phyloP scores from a whole-genome alignment of 2,113 vertebrate species.

The Procavia capensis region DNA sequence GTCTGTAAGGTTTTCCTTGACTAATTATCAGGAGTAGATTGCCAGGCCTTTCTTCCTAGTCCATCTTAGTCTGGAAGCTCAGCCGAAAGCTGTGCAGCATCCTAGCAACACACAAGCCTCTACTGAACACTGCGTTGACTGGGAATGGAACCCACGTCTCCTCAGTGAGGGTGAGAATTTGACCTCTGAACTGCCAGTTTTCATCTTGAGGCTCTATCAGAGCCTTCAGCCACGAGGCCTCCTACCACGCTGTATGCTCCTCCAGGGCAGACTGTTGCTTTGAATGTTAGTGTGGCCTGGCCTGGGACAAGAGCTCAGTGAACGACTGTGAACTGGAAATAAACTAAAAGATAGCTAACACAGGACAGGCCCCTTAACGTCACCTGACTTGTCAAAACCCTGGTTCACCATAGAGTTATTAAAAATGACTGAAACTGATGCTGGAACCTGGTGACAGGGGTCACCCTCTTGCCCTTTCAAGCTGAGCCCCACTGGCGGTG shows the following conservation, averaged over 20 bases:
- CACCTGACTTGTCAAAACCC: conserved; percentile 1
- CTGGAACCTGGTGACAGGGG: conserved; percentile 1
- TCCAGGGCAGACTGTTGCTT: not conserved
- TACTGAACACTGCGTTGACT: too few relatives aligned
- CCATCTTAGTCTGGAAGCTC: too few relatives aligned
- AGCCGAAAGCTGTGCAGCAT: too few relatives aligned
- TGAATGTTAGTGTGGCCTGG: not conserved
- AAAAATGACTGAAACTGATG: conserved; percentile 11
- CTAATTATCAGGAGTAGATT: too few relatives aligned
- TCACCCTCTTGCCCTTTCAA: not conserved
- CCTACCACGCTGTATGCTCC: not conserved
- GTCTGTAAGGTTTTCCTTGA: too few relatives aligned
- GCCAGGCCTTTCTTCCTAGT: too few relatives aligned
- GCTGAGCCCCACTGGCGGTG: not conserved
- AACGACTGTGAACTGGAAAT: not conserved
- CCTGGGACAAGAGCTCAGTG: not conserved
- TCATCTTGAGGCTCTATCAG: not conserved
- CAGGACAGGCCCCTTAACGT: not conserved
- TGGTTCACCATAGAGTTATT: conserved; percentile 43
- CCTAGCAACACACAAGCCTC: too few relatives aligned
- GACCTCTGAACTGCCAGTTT: not conserved
- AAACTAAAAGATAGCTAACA: not conserved
- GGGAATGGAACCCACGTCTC: too few relatives aligned
- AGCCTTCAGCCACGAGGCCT: not conserved
- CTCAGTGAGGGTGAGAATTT: too few relatives aligned